Evolutionary conservation across 2,797 vertebrate species (phyloP).

Genomic region (Malacoraja senta): DNA sequence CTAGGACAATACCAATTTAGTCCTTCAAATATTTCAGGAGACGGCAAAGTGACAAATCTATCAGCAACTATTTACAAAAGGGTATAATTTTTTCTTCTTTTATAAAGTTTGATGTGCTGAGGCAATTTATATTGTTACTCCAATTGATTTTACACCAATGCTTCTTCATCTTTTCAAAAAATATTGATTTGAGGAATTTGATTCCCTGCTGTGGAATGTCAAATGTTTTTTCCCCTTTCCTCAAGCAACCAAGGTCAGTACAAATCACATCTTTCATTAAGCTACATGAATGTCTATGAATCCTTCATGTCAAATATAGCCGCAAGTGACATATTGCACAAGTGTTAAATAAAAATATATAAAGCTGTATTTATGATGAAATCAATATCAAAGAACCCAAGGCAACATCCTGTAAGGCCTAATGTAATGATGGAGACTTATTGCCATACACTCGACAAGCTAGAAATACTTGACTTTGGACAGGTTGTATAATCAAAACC

Average conservation of each 20-base stretch:
- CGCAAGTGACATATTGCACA: neutral
- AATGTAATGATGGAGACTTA: neutral
- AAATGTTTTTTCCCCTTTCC: conserved; percentile 21
- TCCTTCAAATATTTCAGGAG: neutral
- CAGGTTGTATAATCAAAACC: neutral
- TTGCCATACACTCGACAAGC: neutral
- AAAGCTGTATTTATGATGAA: neutral
- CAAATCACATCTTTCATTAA: conserved; percentile 28
- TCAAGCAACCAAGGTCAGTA: neutral
- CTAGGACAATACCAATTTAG: neutral
- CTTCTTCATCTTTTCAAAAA: neutral
- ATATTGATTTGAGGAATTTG: conserved; percentile 15
- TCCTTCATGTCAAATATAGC: neutral
- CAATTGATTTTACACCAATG: conserved; percentile 17
- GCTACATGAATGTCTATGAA: conserved; percentile 2
- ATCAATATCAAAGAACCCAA: conserved; percentile 1
- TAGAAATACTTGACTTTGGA: conserved; percentile 14
- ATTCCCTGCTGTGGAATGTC: conserved; percentile 19
- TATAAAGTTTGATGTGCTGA: neutral
- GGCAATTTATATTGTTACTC: conserved; percentile 30
- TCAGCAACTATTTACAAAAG: neutral
- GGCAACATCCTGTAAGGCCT: neutral
- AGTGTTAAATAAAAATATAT: neutral
- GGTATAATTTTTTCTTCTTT: neutral
- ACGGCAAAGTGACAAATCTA: neutral